Percentiles rank a stretch among this genome's conserved stretches.
phyloP scores from a whole-genome alignment of 2,888 invertebrate genomes.

The Morinoia aosen region DNA sequence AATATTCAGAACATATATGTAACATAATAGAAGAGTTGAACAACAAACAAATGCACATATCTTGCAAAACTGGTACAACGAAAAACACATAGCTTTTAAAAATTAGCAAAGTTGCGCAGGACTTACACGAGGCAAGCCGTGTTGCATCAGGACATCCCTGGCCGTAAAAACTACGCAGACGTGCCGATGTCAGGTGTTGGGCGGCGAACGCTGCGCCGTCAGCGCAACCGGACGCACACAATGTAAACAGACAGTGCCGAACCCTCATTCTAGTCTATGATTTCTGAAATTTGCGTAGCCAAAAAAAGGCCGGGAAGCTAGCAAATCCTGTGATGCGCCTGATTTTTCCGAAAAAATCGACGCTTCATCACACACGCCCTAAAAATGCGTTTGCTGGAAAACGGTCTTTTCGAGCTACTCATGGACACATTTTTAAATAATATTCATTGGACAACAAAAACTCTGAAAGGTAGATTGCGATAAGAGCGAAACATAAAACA shows the following conservation, averaged over 20 bases:
- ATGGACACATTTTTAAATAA: background rate
- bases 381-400: background rate
- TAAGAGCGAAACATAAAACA: background rate
- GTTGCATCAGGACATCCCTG: background rate
- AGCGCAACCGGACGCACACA: background rate
- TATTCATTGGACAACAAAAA: background rate
- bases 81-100: background rate
- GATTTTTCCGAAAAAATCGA: background rate
- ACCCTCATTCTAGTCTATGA: background rate
- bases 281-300: background rate
- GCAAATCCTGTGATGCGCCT: background rate
- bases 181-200: background rate
- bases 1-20: background rate
- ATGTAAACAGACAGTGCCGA: background rate
- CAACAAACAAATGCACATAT: background rate
- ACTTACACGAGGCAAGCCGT: background rate
- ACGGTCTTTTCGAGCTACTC: background rate
- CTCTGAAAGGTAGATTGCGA: background rate
- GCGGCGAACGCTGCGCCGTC: background rate
- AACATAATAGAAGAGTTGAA: background rate
- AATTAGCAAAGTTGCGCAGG: background rate
- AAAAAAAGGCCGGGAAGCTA: background rate
- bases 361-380: background rate
- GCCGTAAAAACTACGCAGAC: background rate
- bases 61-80: background rate